These are phyloP conservation scores for Coptodon bakossiorum DNA, from an alignment of 2,113 vertebrate genomes.

Conservation along the genomic window DNA sequence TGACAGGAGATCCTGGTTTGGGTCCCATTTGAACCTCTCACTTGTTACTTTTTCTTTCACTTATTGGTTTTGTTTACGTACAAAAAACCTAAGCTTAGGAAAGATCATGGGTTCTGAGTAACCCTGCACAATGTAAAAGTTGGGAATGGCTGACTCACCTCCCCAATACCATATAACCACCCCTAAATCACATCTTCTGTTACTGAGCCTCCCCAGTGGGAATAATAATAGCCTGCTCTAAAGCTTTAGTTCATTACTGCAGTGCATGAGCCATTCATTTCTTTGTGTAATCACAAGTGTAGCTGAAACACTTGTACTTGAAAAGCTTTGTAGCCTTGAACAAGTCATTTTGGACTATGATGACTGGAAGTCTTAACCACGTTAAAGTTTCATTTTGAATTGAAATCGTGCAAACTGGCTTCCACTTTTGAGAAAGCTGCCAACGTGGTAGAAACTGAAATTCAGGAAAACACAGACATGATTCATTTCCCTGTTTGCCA, in stretches of 20 bases:
- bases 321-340: background rate
- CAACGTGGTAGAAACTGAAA: background rate
- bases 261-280: background rate
- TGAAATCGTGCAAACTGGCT: background rate
- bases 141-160: background rate
- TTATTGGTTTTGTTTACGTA: background rate
- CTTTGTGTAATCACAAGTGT: background rate
- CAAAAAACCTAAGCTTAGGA: background rate
- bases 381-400: background rate
- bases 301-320: background rate
- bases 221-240: background rate
- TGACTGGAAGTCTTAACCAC: background rate
- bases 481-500: background rate
- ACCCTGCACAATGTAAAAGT: background rate
- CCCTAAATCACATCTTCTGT: background rate
- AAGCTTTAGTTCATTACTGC: background rate
- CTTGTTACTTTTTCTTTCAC: background rate
- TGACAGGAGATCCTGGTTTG: background rate
- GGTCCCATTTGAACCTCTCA: background rate
- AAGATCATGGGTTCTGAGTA: background rate
- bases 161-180: background rate
- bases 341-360: background rate
- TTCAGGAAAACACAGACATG: background rate
- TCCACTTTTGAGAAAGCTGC: background rate
- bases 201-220: background rate